Conservation (phyloP, 2,113 vertebrate genomes). For the Xiphophorus maculatus region DNA sequence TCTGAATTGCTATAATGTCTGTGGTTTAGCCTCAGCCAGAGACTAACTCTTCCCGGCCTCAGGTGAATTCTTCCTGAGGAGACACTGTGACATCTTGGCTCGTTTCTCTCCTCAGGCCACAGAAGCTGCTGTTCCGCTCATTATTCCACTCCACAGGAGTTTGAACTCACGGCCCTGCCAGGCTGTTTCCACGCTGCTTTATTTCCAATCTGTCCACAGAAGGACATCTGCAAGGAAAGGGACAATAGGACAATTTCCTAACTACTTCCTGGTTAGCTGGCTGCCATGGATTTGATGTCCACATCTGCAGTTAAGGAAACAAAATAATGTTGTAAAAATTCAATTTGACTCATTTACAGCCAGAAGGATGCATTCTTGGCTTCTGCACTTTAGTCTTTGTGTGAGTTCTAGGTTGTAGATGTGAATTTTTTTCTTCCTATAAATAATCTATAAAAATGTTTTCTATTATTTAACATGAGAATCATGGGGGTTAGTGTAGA, state of each 20-base stretch:
- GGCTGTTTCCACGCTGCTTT: slow-evolving; percentile 37
- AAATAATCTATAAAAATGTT: slow-evolving; percentile 34
- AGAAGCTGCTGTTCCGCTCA: slow-evolving; percentile 41
- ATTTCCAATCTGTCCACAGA: slow-evolving; percentile 18
- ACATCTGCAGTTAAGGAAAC: slow-evolving; percentile 17
- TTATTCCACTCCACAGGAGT: slow-evolving; percentile 27
- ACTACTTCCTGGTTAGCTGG: slow-evolving; percentile 27
- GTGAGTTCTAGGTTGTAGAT: slow-evolving; percentile 67
- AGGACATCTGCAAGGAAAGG: background rate
- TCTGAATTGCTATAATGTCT: background rate
- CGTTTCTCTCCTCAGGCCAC: slow-evolving; percentile 49
- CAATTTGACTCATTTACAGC: slow-evolving; percentile 34
- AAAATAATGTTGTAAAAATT: slow-evolving; percentile 25
- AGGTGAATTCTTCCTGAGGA: background rate
- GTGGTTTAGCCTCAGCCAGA: background rate
- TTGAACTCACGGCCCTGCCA: slow-evolving; percentile 31
- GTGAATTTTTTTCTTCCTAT: slow-evolving; percentile 53
- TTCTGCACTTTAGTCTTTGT: slow-evolving; percentile 76
- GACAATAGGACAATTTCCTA: background rate
- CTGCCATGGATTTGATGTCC: slow-evolving; percentile 2
- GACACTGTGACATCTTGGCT: slow-evolving; percentile 6
- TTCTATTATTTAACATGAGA: background rate
- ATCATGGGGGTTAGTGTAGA: slow-evolving; percentile 5
- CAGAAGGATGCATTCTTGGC: slow-evolving; percentile 60
- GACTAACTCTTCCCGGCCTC: background rate